Evolutionary conservation across 2,888 invertebrate genomes (phyloP).

Genomic region (Cephonodes hylas): DNA sequence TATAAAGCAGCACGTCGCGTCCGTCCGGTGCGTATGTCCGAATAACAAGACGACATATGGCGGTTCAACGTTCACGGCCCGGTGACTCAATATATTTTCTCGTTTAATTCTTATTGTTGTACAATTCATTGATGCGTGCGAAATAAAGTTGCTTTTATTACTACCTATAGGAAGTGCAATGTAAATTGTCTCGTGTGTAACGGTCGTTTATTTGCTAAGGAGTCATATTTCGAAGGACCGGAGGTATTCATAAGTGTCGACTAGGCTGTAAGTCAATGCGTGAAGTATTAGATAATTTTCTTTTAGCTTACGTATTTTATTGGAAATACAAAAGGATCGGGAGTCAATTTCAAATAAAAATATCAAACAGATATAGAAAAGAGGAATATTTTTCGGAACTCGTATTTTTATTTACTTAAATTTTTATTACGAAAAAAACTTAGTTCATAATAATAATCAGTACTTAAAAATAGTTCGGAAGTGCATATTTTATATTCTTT

Average conservation of each 20-base stretch:
- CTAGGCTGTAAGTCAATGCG: no score
- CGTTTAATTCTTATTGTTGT: conserved; percentile 42
- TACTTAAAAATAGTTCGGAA: no score
- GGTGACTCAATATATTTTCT: conserved; percentile 55
- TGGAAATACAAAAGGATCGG: no score
- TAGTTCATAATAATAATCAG: no score
- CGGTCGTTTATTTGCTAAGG: background rate
- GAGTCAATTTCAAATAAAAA: background rate
- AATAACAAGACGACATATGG: conserved; percentile 64
- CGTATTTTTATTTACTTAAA: no score
- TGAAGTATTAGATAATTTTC: no score
- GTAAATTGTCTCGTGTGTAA: background rate
- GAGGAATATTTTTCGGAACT: background rate
- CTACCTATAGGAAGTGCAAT: background rate
- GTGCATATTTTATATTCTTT: background rate
- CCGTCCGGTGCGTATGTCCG: conserved; percentile 52
- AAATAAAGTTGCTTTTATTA: background rate
- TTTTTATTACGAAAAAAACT: no score
- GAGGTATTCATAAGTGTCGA: background rate
- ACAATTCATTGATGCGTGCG: conserved; percentile 34
- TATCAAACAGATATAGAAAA: background rate
- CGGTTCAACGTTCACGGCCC: conserved; percentile 43
- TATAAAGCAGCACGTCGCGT: conserved; percentile 46
- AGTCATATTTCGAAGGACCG: background rate
- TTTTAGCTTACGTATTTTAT: no score